Conservation (phyloP, 2,113 vertebrate species). For the Ptyas mucosa region DNA sequence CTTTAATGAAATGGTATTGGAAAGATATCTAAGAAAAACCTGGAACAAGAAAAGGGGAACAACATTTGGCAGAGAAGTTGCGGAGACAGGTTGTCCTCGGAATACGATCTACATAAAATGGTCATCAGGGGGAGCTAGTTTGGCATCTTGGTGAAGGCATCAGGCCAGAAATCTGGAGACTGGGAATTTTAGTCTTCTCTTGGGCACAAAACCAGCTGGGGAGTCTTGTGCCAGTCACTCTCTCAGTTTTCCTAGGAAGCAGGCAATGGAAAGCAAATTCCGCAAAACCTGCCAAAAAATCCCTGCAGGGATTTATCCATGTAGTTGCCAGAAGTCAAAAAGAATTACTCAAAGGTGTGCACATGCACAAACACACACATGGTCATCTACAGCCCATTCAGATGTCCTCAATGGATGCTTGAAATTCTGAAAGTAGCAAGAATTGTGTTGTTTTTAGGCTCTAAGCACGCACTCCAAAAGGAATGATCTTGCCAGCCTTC, state of each 20-base stretch:
- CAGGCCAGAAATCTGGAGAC: not conserved
- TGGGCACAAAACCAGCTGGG: not conserved
- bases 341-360: not conserved
- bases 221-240: not conserved
- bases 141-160: not conserved
- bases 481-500: not conserved
- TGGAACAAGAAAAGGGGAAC: not conserved
- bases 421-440: not conserved
- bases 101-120: not conserved
- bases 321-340: not conserved
- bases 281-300: too few species aligned
- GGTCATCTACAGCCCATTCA: not conserved
- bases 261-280: not conserved
- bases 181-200: not conserved
- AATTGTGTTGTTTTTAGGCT: not conserved
- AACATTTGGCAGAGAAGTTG: not conserved
- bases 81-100: not conserved
- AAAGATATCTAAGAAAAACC: not conserved
- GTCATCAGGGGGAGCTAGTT: not conserved
- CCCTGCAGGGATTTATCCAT: not conserved
- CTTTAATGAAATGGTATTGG: not conserved
- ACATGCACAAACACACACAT: not conserved
- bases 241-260: not conserved
- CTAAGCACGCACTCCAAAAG: not conserved
- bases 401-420: not conserved